Evolutionary conservation across 2,113 vertebrate species (phyloP).

Genomic region (Oncorhynchus mykiss): DNA sequence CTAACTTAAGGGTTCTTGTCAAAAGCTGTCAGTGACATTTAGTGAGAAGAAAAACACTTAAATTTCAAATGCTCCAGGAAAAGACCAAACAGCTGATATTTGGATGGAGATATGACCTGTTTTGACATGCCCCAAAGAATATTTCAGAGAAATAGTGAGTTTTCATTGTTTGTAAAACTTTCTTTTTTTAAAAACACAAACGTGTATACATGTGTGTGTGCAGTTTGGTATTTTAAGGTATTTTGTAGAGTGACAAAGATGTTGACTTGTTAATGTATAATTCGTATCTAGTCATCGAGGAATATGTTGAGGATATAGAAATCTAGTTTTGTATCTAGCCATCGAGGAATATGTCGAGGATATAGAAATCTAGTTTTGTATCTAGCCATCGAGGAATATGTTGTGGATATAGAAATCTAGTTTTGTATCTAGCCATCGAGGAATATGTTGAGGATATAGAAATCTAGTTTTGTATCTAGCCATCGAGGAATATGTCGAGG

Average conservation of each 20-base stretch:
- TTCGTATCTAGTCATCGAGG: conserved; percentile 39
- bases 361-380: conserved; percentile 48
- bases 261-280: too few species aligned
- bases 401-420: conserved; percentile 48
- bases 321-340: conserved; percentile 44
- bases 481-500: conserved; percentile 49
- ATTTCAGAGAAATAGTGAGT: too few species aligned
- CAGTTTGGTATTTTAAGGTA: too few species aligned
- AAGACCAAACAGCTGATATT: conserved; percentile 38
- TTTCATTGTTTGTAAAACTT: too few species aligned
- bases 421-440: conserved; percentile 46
- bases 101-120: conserved; percentile 49
- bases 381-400: conserved; percentile 51
- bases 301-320: conserved; percentile 52
- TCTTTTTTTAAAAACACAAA: too few species aligned
- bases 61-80: conserved; percentile 61
- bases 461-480: conserved; percentile 36
- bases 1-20: conserved; percentile 79
- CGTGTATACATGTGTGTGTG: too few species aligned
- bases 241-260: too few species aligned
- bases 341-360: conserved; percentile 47
- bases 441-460: conserved; percentile 52
- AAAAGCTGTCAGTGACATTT: conserved; percentile 84
- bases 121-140: neutral
- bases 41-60: conserved; percentile 67